These are phyloP conservation scores for Parambassis ranga DNA, from an alignment of 2,797 vertebrate genomes.

Conservation along the genomic window DNA sequence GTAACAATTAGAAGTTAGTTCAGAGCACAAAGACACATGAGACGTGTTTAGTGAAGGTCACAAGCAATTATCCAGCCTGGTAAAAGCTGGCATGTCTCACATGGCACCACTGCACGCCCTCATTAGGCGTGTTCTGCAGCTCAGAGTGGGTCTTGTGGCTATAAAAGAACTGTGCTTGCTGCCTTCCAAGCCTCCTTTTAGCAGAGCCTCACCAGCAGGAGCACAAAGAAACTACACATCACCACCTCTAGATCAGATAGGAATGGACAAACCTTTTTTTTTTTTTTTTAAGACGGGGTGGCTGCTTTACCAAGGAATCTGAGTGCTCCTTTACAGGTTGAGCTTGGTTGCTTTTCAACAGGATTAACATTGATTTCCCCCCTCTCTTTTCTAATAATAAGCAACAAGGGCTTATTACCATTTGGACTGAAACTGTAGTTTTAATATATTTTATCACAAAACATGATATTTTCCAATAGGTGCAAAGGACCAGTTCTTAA, in stretches of 20 bases:
- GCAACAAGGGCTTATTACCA: neutral
- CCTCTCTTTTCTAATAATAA: constrained; percentile 20
- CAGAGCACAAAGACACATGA: constrained; percentile 60
- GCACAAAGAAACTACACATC: constrained; percentile 74
- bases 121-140: constrained; percentile 76
- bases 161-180: constrained; percentile 70
- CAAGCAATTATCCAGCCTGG: constrained; percentile 73
- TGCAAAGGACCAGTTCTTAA: neutral
- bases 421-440: constrained; percentile 13
- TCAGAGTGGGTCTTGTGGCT: constrained; percentile 67
- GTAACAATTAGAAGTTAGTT: constrained; percentile 60
- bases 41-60: constrained; percentile 72
- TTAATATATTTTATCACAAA: neutral
- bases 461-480: neutral
- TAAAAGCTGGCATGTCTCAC: constrained; percentile 75
- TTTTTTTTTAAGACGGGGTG: constrained; percentile 21
- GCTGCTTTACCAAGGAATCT: constrained; percentile 21
- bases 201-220: constrained; percentile 62
- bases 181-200: constrained; percentile 58
- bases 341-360: constrained; percentile 38
- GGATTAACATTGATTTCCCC: constrained; percentile 29
- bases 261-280: constrained; percentile 49
- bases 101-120: constrained; percentile 68
- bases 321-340: constrained; percentile 49
- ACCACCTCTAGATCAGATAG: constrained; percentile 64